Evolutionary conservation across 2,113 vertebrate species (phyloP).

Genomic region (Oenanthe oenanthe): DNA sequence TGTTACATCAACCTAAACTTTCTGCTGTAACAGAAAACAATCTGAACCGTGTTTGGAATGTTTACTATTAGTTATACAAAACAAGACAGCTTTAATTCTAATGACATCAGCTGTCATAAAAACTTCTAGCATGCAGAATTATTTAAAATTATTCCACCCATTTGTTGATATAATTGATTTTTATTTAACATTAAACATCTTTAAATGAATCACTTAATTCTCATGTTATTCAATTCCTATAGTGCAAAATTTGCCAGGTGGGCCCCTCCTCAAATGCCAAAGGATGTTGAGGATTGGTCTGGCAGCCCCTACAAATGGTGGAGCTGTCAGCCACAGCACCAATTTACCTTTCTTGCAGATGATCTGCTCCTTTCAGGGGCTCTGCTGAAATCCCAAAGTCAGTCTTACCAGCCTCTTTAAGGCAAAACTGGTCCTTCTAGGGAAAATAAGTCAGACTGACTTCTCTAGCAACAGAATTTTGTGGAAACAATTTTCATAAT

Average conservation of each 20-base stretch:
- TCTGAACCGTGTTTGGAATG: conserved; percentile 11
- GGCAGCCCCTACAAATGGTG: not conserved
- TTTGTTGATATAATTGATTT: not conserved
- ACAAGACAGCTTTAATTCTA: not conserved
- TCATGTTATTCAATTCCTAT: not conserved
- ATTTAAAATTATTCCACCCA: not conserved
- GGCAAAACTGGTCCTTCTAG: not conserved
- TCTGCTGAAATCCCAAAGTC: not conserved
- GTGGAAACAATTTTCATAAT: not conserved
- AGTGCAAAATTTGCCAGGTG: not conserved
- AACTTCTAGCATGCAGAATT: not conserved
- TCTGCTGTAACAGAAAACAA: conserved; percentile 59
- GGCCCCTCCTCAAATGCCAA: not conserved
- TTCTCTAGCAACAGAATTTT: not conserved
- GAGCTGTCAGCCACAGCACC: not conserved
- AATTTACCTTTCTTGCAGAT: not conserved
- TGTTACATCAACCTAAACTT: conserved; percentile 68
- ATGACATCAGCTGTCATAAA: not conserved
- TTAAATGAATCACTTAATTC: not conserved
- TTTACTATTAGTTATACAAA: not conserved
- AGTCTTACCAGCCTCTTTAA: not conserved
- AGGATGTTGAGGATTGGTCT: not conserved
- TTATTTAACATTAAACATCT: not conserved
- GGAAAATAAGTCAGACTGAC: not conserved
- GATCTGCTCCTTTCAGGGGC: not conserved